Percentiles rank a stretch among this genome's conserved stretches.
Evolutionary conservation across 2,113 vertebrate species (phyloP).

Genomic region (Stegastes partitus): DNA sequence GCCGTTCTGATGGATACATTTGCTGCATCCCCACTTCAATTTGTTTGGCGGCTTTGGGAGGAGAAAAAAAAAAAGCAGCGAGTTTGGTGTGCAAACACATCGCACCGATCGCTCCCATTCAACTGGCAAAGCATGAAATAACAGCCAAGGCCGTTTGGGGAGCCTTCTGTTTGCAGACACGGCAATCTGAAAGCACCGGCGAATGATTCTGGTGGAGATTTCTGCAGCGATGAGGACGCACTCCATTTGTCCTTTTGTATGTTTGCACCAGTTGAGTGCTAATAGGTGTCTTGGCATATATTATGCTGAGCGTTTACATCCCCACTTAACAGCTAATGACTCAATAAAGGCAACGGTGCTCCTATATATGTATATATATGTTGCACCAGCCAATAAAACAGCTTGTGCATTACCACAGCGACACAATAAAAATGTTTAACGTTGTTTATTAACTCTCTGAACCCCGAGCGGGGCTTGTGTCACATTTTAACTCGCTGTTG

Average conservation of each 20-base stretch:
- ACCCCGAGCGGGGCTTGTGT: too few relatives aligned
- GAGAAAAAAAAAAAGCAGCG: slow-evolving; percentile 36
- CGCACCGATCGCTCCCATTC: slow-evolving; percentile 49
- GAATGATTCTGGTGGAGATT: slow-evolving; percentile 27
- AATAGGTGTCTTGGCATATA: not conserved
- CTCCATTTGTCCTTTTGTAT: slow-evolving; percentile 23
- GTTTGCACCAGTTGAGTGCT: not conserved
- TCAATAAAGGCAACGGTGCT: not conserved
- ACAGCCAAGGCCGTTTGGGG: slow-evolving; percentile 47
- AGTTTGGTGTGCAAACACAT: slow-evolving; percentile 61
- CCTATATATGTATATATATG: too few relatives aligned
- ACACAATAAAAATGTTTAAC: not conserved
- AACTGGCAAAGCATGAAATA: slow-evolving; percentile 64
- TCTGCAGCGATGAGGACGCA: slow-evolving; percentile 25
- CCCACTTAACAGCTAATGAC: not conserved
- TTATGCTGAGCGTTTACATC: not conserved
- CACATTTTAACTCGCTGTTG: too few relatives aligned
- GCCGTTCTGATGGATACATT: slow-evolving; percentile 76
- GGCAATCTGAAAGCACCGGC: not conserved
- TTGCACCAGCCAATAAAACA: not conserved
- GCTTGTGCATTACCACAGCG: not conserved
- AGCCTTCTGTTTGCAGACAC: slow-evolving; percentile 54
- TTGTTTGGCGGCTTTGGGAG: slow-evolving; percentile 69
- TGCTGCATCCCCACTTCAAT: slow-evolving; percentile 70
- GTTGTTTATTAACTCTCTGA: too few relatives aligned